Evolutionary conservation across 2,888 invertebrate species (phyloP).

Genomic region (Heliconius cydno): DNA sequence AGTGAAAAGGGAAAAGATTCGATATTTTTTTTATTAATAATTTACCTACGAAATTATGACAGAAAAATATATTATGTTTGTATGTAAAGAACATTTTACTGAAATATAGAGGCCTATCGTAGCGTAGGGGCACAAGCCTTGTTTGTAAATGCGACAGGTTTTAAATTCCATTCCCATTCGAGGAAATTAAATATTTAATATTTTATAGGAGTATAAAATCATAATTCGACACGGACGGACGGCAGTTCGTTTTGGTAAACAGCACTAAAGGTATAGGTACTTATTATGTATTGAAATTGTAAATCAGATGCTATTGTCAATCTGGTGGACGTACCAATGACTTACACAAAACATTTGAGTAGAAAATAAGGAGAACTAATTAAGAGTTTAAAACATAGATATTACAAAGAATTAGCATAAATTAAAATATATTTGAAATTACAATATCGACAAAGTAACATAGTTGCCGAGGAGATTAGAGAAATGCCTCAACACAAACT

Average conservation of each 20-base stretch:
- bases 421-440: neutral
- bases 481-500: no score
- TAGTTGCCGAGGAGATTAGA: neutral
- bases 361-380: neutral
- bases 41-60: neutral
- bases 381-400: neutral
- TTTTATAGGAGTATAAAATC: no score
- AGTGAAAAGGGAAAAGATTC: no score
- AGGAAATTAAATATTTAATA: no score
- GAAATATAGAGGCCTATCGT: neutral
- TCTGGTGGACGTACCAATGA: neutral
- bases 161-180: no score
- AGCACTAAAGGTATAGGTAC: neutral
- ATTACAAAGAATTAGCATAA: neutral
- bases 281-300: no score
- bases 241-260: neutral
- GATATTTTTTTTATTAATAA: neutral
- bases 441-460: neutral
- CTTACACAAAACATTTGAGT: neutral
- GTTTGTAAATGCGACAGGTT: no score
- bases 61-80: neutral
- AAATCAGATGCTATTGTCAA: neutral
- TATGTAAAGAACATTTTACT: no score
- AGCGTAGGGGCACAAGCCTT: neutral
- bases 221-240: neutral